Evolutionary conservation across 2,113 vertebrate genomes (phyloP), one percentile per base, ranked within the genome.

Genomic region (Colossoma macropomum): DNA sequence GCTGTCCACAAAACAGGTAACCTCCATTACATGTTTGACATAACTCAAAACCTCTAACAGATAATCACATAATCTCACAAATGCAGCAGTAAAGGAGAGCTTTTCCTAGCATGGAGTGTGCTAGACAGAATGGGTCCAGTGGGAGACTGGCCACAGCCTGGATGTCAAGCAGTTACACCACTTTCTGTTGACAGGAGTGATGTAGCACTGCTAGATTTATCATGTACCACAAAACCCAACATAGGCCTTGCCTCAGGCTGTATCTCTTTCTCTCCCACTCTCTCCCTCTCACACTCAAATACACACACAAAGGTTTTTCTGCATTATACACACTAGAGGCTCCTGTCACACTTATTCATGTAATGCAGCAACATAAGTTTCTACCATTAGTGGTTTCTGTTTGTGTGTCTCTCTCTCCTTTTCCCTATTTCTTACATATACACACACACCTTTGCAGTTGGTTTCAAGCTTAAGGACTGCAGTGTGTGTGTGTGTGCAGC

Each of bases 1-100:
- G 84, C 96, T 99, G 87, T 99, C 98, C 63, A 97, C 97, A 16
- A 99, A 99, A 88, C 98, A 99, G 96, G 98, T 99, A 86, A 81
- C 59, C 32, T 63, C 52, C 52, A 48, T 60, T 13, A 38, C 25
- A 52, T 7, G 15, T 59, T 1, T 60, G 52, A 28, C 34, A 28
- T 63, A 19, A 11, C 10, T 41, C 4, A 38, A 62, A 81, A 34
- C 83, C 19, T n/a, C 6, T 28, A 81, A 63, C 63, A 70, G 69
- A 38, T 34, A 45, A 78, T 75, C 16, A 2, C 34, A 65, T 75
- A 75, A 79, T 50, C 41, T 21, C 38, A 28, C 28, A 75, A 65
- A 38, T 66, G 32, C 68, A 60, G 62, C 54, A 30, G 21, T 73
- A 25, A 73, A 59, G 63, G 21, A 63, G n/a, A 1, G 21, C 25